phyloP scores from a whole-genome alignment of 2,888 invertebrate genomes.

The Brenthis ino region DNA sequence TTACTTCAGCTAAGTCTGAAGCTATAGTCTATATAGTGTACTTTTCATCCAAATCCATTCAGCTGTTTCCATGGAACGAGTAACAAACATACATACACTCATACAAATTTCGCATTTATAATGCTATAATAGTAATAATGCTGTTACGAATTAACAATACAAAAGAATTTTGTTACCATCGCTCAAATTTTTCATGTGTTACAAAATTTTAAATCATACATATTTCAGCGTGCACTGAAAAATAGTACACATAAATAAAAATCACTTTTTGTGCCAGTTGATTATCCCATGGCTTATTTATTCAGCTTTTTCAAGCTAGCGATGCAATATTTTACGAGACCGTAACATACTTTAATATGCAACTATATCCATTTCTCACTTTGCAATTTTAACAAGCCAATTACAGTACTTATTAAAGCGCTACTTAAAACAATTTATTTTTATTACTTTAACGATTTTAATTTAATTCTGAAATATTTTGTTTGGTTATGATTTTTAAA shows the following conservation, averaged over 20 bases:
- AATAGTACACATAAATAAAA: slow-evolving; percentile 32
- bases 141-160: too few relatives aligned
- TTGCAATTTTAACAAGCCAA: slow-evolving; percentile 23
- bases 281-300: slow-evolving; percentile 33
- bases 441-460: too few relatives aligned
- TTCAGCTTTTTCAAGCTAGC: slow-evolving; percentile 25
- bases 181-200: slow-evolving; percentile 10
- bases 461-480: too few relatives aligned
- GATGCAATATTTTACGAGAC: slow-evolving; percentile 29
- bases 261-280: slow-evolving; percentile 30
- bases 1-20: too few relatives aligned
- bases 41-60: too few relatives aligned
- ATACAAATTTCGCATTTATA: too few relatives aligned
- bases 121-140: too few relatives aligned
- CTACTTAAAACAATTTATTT: not conserved
- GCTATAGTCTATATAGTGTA: too few relatives aligned
- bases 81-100: too few relatives aligned
- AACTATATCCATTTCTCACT: slow-evolving; percentile 15
- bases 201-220: slow-evolving; percentile 10
- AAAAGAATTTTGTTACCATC: not conserved
- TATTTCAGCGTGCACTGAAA: slow-evolving; percentile 17
- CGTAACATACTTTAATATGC: slow-evolving; percentile 16
- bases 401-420: slow-evolving; percentile 8
- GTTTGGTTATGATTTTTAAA: too few relatives aligned
- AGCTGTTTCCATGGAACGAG: too few relatives aligned